Evolutionary conservation across 2,113 vertebrate species (phyloP), one percentile per base, ranked within the genome.

Genomic region (Nesogale talazaci): DNA sequence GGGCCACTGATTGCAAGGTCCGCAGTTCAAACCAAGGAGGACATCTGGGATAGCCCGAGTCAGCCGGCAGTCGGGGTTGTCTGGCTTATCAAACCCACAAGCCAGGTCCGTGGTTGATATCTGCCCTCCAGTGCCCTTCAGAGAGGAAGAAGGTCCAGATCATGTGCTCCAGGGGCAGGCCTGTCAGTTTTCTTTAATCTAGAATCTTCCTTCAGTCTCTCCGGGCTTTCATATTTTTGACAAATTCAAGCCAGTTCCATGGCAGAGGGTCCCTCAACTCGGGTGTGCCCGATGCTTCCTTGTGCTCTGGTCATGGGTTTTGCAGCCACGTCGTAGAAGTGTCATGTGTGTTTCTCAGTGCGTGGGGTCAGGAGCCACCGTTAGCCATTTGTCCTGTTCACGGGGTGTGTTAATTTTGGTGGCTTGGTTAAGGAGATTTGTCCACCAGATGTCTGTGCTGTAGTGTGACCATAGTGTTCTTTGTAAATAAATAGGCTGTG

Each of bases 131-230:
- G 85, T 94, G 80, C 87, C 34, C 63, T 88, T 52, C 72, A 85
- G 56, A 92, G 31, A 17, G 69, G 84, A 86, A 90, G 42, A 81
- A 93, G 74, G 81, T 86, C 36, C n/a, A 92, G 40, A 36, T 78
- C 27, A 89, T 1, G 23, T 38, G 38, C 27, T 92, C 67, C 72
- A 57, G 42, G 61, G 46, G 46, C 31, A 75, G 38, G 52, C 84
- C 29, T 85, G 31, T 83, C 86, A 80, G 12, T 70, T 20, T 90
- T 46, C 25, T 89, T 89, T 82, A 84, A 63, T 87, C 22, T 78
- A 63, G 61, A 86, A 75, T 22, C 46, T 74, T 86, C 80, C 27
- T 36, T 91, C 12, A 31, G n/a, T 46, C 82, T 88, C 91, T 86
- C 3, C n/a, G 11, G 75, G 70, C 36, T 34, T 90, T 86, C 63